These are phyloP conservation scores for Unio delphinus DNA, from an alignment of 2,888 invertebrate genomes.

Conservation along the genomic window DNA sequence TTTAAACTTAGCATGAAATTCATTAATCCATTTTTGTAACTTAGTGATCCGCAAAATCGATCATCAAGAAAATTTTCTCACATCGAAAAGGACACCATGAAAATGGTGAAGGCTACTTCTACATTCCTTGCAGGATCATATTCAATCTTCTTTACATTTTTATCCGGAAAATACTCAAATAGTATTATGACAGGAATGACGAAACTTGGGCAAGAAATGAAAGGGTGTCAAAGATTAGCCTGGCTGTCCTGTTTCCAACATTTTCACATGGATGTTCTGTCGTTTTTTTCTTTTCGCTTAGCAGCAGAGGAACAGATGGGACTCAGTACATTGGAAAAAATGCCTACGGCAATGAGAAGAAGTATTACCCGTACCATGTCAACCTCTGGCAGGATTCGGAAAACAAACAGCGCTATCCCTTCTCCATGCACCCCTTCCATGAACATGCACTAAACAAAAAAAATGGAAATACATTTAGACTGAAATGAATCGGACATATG, in stretches of 20 bases:
- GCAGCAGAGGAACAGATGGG: constrained; percentile 37
- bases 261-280: not conserved
- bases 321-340: constrained; percentile 59
- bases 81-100: constrained; percentile 50
- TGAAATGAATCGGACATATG: not conserved
- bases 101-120: constrained; percentile 32
- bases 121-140: constrained; percentile 10
- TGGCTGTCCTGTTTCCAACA: constrained; percentile 1
- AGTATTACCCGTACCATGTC: constrained; percentile 58
- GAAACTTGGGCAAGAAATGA: constrained; percentile 36
- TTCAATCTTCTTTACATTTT: constrained; percentile 7
- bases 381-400: constrained; percentile 58
- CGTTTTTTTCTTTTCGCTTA: not conserved
- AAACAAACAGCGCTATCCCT: constrained; percentile 63
- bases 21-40: constrained; percentile 14
- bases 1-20: constrained; percentile 28
- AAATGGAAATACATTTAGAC: not conserved
- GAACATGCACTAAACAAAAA: constrained; percentile 39
- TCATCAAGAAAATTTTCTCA: constrained; percentile 64
- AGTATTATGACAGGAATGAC: constrained; percentile 42
- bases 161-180: constrained; percentile 18
- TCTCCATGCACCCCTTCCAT: constrained; percentile 49
- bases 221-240: constrained; percentile 25
- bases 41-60: constrained; percentile 31
- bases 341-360: constrained; percentile 54